phyloP scores from a whole-genome alignment of 1,140 invertebrate genomes.

The Camponotus pennsylvanicus region DNA sequence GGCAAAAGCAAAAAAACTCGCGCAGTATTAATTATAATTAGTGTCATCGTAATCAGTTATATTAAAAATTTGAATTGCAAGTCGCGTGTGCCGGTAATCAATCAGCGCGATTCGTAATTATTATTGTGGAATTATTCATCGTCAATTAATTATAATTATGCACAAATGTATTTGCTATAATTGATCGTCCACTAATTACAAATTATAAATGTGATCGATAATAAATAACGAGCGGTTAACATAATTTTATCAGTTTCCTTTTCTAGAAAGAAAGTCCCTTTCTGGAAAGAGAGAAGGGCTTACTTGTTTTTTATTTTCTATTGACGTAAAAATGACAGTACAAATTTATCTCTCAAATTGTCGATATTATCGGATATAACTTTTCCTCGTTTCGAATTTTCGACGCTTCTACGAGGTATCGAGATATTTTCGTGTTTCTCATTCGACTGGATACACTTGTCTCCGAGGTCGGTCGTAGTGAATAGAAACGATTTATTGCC shows the following conservation, averaged over 20 bases:
- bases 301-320: background rate
- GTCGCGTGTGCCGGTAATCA: background rate
- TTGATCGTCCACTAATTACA: background rate
- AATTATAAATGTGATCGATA: background rate
- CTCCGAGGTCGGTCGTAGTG: conserved; percentile 28
- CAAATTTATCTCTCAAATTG: conserved; percentile 1
- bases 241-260: background rate
- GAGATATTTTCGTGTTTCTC: conserved; percentile 14
- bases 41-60: background rate
- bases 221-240: background rate
- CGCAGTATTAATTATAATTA: background rate
- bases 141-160: conserved; percentile 15
- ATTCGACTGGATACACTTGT: conserved; percentile 35
- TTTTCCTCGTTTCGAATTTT: conserved; percentile 24
- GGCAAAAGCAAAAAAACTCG: no score
- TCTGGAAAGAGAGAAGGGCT: no score
- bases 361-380: background rate
- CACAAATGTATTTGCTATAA: background rate
- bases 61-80: background rate
- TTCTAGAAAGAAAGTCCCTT: background rate
- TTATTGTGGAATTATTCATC: conserved; percentile 24
- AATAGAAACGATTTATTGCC: conserved; percentile 57
- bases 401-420: background rate
- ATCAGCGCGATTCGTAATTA: conserved; percentile 6
- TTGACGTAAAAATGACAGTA: background rate